Conservation (phyloP, 2,888 invertebrate genomes). For the Fragum fragum region DNA sequence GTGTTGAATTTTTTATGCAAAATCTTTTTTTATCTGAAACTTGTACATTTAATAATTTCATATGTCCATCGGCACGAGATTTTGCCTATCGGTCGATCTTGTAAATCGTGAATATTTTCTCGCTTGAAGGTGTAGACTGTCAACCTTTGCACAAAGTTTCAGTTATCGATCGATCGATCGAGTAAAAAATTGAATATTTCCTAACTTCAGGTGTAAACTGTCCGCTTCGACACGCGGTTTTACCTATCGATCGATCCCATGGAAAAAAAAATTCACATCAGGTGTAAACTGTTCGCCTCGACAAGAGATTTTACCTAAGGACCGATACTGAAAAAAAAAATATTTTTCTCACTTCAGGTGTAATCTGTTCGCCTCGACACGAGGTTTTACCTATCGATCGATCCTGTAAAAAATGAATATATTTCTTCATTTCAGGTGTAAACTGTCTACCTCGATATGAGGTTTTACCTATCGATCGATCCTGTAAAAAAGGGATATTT, state of each 20-base stretch:
- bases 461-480: constrained; percentile 39
- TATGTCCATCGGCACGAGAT: too few relatives aligned
- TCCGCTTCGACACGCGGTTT: constrained; percentile 37
- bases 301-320: constrained; percentile 41
- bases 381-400: constrained; percentile 43
- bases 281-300: constrained; percentile 38
- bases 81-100: too few relatives aligned
- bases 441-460: constrained; percentile 49
- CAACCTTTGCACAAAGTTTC: constrained; percentile 41
- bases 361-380: constrained; percentile 42
- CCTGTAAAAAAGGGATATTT: constrained; percentile 88
- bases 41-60: too few relatives aligned
- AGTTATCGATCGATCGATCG: constrained; percentile 38
- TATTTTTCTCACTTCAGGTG: too few relatives aligned
- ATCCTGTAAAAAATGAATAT: constrained; percentile 88
- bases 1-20: too few relatives aligned
- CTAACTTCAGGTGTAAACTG: constrained; percentile 88
- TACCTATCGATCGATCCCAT: constrained; percentile 47
- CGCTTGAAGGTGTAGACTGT: constrained; percentile 40
- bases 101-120: too few relatives aligned
- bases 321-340: constrained; percentile 88
- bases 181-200: constrained; percentile 94
- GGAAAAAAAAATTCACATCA: too few relatives aligned
- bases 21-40: too few relatives aligned
- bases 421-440: constrained; percentile 15